Percentiles rank a stretch among this genome's conserved stretches.
Evolutionary conservation across 2,113 vertebrate species (phyloP).

Genomic region (Scartelaos histophorus): DNA sequence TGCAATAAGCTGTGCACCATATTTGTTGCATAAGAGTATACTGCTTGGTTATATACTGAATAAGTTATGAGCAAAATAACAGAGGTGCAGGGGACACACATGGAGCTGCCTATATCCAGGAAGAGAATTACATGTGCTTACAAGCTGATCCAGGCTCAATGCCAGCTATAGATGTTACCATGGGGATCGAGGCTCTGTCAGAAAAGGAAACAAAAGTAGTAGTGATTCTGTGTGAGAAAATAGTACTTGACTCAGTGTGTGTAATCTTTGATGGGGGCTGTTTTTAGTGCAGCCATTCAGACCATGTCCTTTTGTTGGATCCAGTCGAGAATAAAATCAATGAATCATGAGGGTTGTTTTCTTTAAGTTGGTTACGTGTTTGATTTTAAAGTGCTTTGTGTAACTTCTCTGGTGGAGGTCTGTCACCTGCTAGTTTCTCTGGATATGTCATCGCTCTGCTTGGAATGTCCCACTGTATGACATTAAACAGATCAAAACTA

Average conservation of each 20-base stretch:
- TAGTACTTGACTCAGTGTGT: neutral
- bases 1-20: conserved; percentile 24
- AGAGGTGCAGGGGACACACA: neutral
- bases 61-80: neutral
- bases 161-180: neutral
- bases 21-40: conserved; percentile 15
- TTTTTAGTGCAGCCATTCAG: neutral
- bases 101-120: neutral
- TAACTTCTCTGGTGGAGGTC: too few species aligned
- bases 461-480: too few species aligned
- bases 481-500: too few species aligned
- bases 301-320: neutral
- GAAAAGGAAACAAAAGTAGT: neutral
- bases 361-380: neutral
- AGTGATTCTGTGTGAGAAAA: neutral
- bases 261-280: neutral
- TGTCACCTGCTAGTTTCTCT: too few species aligned
- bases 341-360: neutral
- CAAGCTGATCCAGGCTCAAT: neutral
- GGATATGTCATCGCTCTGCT: too few species aligned
- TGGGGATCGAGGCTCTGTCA: neutral
- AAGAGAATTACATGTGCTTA: conserved; percentile 1
- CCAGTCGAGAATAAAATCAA: neutral
- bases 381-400: neutral
- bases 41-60: conserved; percentile 3